A percentile compares a stretch with the other conserved stretches of the same genome.
Evolutionary conservation across 2,113 vertebrate species (phyloP).

Genomic region (Catharus fuscescens): DNA sequence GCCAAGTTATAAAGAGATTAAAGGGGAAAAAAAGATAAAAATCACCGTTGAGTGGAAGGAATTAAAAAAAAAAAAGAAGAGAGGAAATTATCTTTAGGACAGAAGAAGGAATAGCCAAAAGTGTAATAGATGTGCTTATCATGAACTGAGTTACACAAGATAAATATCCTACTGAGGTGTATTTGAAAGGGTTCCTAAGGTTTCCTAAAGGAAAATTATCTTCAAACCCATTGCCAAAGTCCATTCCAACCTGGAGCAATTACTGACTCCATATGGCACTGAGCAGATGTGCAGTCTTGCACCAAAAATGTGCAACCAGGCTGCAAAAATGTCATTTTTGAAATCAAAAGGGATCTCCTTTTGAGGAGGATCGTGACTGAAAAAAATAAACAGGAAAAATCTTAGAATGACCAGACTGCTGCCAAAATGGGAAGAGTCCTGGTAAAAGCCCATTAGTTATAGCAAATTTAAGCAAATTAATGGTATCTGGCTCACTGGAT

Average conservation of each 20-base stretch:
- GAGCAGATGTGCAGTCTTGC: not conserved
- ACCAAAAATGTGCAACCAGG: accelerated
- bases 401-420: not conserved
- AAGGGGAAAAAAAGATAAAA: not conserved
- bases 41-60: not conserved
- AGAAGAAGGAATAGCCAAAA: not conserved
- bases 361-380: not conserved
- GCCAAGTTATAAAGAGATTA: not conserved
- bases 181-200: not conserved
- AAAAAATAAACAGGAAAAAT: not conserved
- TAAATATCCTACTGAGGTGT: not conserved
- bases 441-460: not conserved
- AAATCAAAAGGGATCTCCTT: not conserved
- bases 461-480: not conserved
- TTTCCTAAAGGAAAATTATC: not conserved
- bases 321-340: accelerated
- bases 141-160: not conserved
- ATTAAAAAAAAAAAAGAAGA: not conserved
- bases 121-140: not conserved
- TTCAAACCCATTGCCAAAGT: not conserved
- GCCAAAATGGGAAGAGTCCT: not conserved
- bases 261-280: not conserved
- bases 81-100: not conserved
- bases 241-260: not conserved
- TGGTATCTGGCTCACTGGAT: accelerated